Percentiles rank a stretch among this genome's conserved stretches.
Evolutionary conservation across 2,888 invertebrate genomes (phyloP).

Genomic region (Ariolimax columbianus): DNA sequence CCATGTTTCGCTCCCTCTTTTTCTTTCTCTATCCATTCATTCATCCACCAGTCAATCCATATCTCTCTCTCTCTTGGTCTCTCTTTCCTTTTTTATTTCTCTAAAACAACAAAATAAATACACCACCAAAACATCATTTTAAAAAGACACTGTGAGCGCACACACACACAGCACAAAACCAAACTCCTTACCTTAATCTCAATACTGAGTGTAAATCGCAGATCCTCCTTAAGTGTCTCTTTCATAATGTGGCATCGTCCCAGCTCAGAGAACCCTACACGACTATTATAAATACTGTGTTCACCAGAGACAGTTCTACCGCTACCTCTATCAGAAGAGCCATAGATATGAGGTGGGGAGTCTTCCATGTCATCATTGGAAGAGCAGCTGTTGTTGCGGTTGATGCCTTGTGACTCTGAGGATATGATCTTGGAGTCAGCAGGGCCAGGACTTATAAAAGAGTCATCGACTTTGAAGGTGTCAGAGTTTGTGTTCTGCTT

Average conservation of each 20-base stretch:
- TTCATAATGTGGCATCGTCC: background rate
- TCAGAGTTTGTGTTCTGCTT: background rate
- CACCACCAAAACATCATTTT: too few relatives aligned
- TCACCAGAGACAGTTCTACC: background rate
- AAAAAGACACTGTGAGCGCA: too few relatives aligned
- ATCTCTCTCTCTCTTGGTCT: too few relatives aligned
- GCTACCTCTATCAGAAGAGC: background rate
- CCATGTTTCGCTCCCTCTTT: too few relatives aligned
- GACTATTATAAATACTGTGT: background rate
- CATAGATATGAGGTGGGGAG: conserved; percentile 25
- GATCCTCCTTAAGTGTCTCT: background rate
- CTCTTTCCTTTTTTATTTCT: too few relatives aligned
- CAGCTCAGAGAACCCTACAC: background rate
- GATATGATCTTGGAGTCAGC: background rate
- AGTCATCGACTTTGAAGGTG: background rate
- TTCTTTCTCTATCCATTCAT: too few relatives aligned
- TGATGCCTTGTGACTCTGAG: background rate
- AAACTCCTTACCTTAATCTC: conserved; percentile 70
- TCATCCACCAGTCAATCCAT: too few relatives aligned
- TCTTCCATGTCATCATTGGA: conserved; percentile 14
- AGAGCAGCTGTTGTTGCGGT: conserved; percentile 21
- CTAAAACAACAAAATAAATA: too few relatives aligned
- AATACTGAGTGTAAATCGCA: conserved; percentile 68
- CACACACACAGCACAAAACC: background rate
- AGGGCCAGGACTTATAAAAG: background rate